phyloP scores from a whole-genome alignment of 2,888 invertebrate species.

The Cactoblastis cactorum region DNA sequence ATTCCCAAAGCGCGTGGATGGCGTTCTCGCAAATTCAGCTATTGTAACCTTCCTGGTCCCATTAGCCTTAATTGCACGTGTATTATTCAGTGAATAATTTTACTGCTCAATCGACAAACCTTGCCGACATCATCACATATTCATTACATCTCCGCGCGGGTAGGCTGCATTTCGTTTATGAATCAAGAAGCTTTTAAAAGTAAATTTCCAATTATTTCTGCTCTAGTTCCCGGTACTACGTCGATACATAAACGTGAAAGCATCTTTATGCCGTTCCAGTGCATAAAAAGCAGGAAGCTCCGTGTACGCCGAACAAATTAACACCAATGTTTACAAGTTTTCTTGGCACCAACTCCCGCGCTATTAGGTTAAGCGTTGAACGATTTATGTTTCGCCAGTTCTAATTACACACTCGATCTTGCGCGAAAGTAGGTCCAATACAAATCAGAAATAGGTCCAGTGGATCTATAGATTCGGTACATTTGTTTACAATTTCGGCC shows the following conservation, averaged over 20 bases:
- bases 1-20: conserved; percentile 4
- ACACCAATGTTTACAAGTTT: conserved; percentile 51
- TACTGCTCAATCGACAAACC: conserved; percentile 10
- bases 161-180: conserved; percentile 17
- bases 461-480: conserved; percentile 38
- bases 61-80: neutral
- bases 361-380: conserved; percentile 55
- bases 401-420: conserved; percentile 54
- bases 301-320: conserved; percentile 32
- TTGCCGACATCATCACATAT: conserved; percentile 11
- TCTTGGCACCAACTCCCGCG: conserved; percentile 49
- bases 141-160: neutral
- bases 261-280: conserved; percentile 43
- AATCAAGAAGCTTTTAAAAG: conserved; percentile 16
- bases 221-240: conserved; percentile 41
- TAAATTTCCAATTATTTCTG: conserved; percentile 38
- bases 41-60: conserved; percentile 2
- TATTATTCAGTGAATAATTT: conserved; percentile 11
- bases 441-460: conserved; percentile 40
- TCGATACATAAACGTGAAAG: conserved; percentile 44
- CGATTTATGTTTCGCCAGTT: conserved; percentile 54
- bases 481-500: conserved; percentile 47
- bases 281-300: conserved; percentile 49
- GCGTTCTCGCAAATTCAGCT: conserved; percentile 5
- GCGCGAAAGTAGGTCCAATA: conserved; percentile 40